Base-by-base conservation (phyloP, 2,888 invertebrate genomes). In the Malthinus flaveolus region DNA sequence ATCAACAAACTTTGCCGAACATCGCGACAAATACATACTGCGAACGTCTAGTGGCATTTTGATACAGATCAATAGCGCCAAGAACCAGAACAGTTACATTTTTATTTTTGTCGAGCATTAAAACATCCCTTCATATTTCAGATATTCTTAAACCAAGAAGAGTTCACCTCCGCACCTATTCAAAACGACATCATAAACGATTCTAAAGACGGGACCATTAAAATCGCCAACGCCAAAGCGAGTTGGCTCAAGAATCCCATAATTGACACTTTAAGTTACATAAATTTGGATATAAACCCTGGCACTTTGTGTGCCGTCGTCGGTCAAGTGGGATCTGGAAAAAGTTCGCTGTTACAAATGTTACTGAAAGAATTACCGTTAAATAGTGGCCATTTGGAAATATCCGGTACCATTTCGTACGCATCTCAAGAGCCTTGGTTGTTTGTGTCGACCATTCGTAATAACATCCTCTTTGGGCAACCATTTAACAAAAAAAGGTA, bases 341-440 rank as follows among this genome's bases (percentile, higher is more conserved):
- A 93, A 83, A 84, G 84, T 48, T 86, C 87, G 1, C 71, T 89
- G 7, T 77, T 89, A 7, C 86, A 88, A 72, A 78, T 88, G 52
- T 81, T 93, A 10, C 79, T 93, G 62, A 86, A 87, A 9, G 93
- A 94, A 76, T 75, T 93, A 10, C 83, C 84, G 1, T 78, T 86
- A 4, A 75, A 79, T 0, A 76, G 80, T 31, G 92, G 93, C 0
- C 80, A 79, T 0, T 72, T 90, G 47, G 76, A 82, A 1, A 75
- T 89, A 10, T 82, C 82, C 1, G 91, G 91, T 3, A 78, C 77
- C 1, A 71, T 88, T n/a, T 82, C 87, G 0, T 93, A 90, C 73
- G 87, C 89, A 1, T 85, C 89, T 46, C 92, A 93, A 77, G 89
- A 92, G 67, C 87, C 93, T 0, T 94, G 93, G 93, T 76, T 88